Evolutionary conservation across 2,113 vertebrate species (phyloP).

Genomic region (Zapus hudsonius): DNA sequence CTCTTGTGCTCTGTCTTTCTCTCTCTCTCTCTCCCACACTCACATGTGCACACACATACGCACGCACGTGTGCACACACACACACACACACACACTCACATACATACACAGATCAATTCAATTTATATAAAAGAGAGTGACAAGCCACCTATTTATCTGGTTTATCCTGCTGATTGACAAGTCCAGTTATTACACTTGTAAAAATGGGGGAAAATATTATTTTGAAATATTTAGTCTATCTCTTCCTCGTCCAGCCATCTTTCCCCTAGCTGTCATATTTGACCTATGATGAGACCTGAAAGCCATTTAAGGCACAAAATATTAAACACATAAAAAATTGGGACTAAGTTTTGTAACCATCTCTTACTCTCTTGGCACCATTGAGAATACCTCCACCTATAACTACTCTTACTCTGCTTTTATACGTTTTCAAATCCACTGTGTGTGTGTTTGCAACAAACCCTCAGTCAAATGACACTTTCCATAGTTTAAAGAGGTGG

Average conservation of each 20-base stretch:
- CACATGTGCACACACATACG: too few relatives aligned
- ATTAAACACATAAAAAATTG: neutral
- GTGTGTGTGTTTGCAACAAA: neutral
- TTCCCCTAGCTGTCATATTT: neutral
- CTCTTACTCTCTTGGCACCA: neutral
- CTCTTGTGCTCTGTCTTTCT: too few relatives aligned
- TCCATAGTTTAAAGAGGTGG: too few relatives aligned
- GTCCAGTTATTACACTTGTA: neutral
- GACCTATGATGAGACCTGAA: neutral
- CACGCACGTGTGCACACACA: too few relatives aligned
- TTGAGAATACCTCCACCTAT: neutral
- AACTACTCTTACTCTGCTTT: neutral
- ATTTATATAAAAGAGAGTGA: neutral
- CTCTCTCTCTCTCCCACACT: too few relatives aligned
- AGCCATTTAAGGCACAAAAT: neutral
- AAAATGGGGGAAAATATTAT: neutral
- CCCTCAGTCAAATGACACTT: neutral
- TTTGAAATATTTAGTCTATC: neutral
- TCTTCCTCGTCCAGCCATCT: neutral
- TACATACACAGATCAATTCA: neutral
- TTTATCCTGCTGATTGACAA: neutral
- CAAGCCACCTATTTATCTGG: neutral
- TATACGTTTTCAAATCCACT: neutral
- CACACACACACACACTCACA: neutral
- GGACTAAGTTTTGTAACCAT: neutral